Base-by-base conservation (phyloP, 2,888 invertebrate species). In the Nephrotoma appendiculata region DNA sequence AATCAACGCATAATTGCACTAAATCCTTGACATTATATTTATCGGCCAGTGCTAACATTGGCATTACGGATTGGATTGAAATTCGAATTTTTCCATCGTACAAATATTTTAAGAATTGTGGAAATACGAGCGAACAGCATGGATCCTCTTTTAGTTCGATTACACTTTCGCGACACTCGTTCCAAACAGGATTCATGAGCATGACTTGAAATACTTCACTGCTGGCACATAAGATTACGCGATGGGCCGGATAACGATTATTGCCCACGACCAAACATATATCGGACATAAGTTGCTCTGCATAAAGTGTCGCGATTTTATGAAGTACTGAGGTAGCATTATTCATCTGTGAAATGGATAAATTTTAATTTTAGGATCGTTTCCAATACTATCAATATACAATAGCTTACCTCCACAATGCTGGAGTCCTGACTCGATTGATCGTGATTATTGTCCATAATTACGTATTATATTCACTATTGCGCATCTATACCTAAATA, bases 171-270 rank as follows among this genome's bases (percentile, higher is more conserved):
- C 96, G 94, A 90, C 97, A 97, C 91, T 98, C 98, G 86, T 94
- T 95, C 98, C 98, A 98, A 90, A 96, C 96, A 0, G 97, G 95
- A 90, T 96, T 97, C 96, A 97, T 98, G 83, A 98, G 92, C 98
- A 98, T 98, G n/a, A 97, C 97, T 93, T 97, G 97, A 91, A 98
- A 98, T 85, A 98, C 98, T 92, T 98, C 98, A 91, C 98, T 98
- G 89, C 96, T 97, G 87, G 98, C 97, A 92, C 98, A 98, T 5
- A 98, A 93, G 89, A 98, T 98, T 6, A 98, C 94, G 88, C 97
- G 94, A 92, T 98, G 98, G 1, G 97, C 96, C 0, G 97, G 96
- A 92, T 96, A 98, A 87, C 95, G 94, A 85, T 95, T 93, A 2
- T 95, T 95, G 4, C 96, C 96, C 42, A 98, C 98, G 88, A 96